Base-by-base conservation (phyloP, 2,888 invertebrate species). In the Hermodice carunculata region DNA sequence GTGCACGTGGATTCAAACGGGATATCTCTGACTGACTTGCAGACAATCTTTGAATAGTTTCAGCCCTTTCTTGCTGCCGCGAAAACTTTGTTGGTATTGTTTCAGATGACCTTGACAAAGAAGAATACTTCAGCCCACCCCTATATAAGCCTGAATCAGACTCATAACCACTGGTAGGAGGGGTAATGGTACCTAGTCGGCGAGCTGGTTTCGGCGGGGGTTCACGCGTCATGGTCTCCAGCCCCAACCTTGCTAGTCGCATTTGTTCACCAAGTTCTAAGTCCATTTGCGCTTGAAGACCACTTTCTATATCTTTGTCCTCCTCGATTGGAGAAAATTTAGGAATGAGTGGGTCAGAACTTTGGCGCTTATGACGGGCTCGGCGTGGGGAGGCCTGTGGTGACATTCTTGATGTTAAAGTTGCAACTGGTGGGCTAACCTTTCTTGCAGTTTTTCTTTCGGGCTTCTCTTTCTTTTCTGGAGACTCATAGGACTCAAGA, bases 271-370 rank as follows among this genome's bases (percentile, higher is more conserved):
- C n/a, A n/a, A n/a, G n/a, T n/a, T n/a, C n/a, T n/a, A n/a, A n/a
- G n/a, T n/a, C n/a, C n/a, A n/a, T n/a, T n/a, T 26, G 6, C 29
- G 32, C 58, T 46, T 54, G 83, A 67, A 86, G 83, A 64, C 85
- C 85, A 19, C 79, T 78, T 71, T 87, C 87, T 57, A 86, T 81
- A 70, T 87, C 86, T 73, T 84, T 84, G 73, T 87, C 87, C 74
- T 89, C 88, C 73, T 87, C 87, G 46, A 88, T 87, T 17, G 88
- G 87, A 49, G 88, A 87, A 77, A 87, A 87, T 67, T 87, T 87
- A 61, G 88, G 86, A 61, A 89, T 85, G 83, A 88, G 88, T 29
- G 89, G 88, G 79, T 89, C 89, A 29, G 89, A 89, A 58, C 88
- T 86, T 76, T 89, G 89, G 37, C 89, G 84, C 65, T 88, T 87